Base-by-base conservation (phyloP, 2,888 invertebrate species). In the Stenodera caucasica region DNA sequence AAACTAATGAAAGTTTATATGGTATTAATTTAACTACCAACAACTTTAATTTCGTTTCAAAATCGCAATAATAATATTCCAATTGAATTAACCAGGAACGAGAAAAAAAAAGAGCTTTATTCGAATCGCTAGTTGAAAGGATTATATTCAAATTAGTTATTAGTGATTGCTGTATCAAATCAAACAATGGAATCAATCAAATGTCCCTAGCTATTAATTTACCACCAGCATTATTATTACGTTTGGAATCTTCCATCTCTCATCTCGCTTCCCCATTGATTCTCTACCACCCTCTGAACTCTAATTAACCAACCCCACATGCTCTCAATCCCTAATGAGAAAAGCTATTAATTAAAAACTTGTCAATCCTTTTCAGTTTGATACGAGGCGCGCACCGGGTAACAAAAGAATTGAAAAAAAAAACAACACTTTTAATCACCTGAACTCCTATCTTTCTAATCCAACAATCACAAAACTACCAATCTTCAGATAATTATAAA, bases 341-440 rank as follows among this genome's bases (percentile, higher is more conserved):
- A 66, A 64, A 66, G 63, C 72, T 67, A 68, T 72, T 75, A 72
- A 75, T 74, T 74, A 72, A 72, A 73, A 72, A 66, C 70, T 72
- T 72, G 73, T 73, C 75, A 74, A 72, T 75, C 70, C 68, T 63
- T 64, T 64, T 60, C 64, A 63, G 67, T 68, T 67, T 64, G 40
- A 40, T 40, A 40, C 18, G 40, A 18, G 40, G 11, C 18, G 11
- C 2, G 21, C 4, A 40, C 11, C 18, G 11, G 1, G 2, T 2
- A 8, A 9, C 8, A 40, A 40, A 40, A 40, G 11, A 26, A 26
- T 26, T 26, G 5, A 26, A 26, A 26, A 26, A 32, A 32, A 11
- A 32, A 61, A 60, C 67, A 64, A 60, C 65, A 61, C 68, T 71
- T 72, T 69, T 71, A 70, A 72, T 71, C 72, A 72, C 65, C 9